Conservation (phyloP, 2,797 vertebrate species). For the Cygnus olor region DNA sequence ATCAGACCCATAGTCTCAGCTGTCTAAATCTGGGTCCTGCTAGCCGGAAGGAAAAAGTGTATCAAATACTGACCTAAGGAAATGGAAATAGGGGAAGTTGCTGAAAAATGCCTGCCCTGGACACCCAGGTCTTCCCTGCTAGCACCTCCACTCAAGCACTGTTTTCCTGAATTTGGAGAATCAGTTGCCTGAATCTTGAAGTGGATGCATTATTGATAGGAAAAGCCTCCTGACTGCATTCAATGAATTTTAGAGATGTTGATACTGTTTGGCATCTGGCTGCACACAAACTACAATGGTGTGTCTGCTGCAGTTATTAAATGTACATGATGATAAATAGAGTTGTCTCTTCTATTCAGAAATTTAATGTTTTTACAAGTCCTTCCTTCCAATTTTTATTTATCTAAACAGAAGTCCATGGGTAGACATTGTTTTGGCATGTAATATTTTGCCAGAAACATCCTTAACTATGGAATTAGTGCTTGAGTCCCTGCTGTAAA, state of each 20-base stretch:
- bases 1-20: too few species aligned
- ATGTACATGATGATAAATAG: not conserved
- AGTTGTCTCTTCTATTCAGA: not conserved
- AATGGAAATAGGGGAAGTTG: not conserved
- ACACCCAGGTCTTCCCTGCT: not conserved
- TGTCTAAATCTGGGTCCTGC: not conserved
- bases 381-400: not conserved
- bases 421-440: not conserved
- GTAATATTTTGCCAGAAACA: not conserved
- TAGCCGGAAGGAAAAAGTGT: not conserved
- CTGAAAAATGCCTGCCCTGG: not conserved
- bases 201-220: not conserved
- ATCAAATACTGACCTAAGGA: too few species aligned
- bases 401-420: not conserved
- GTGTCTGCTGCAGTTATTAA: not conserved
- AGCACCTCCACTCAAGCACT: not conserved
- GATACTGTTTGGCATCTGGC: not conserved
- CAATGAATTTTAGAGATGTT: not conserved
- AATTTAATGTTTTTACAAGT: not conserved
- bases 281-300: not conserved
- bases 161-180: not conserved
- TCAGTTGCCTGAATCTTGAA: not conserved
- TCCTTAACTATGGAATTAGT: not conserved
- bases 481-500: not conserved
- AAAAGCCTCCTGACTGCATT: not conserved